These are phyloP conservation scores for Alloplasta piceator DNA, from an alignment of 2,888 invertebrate species.

Conservation along the genomic window DNA sequence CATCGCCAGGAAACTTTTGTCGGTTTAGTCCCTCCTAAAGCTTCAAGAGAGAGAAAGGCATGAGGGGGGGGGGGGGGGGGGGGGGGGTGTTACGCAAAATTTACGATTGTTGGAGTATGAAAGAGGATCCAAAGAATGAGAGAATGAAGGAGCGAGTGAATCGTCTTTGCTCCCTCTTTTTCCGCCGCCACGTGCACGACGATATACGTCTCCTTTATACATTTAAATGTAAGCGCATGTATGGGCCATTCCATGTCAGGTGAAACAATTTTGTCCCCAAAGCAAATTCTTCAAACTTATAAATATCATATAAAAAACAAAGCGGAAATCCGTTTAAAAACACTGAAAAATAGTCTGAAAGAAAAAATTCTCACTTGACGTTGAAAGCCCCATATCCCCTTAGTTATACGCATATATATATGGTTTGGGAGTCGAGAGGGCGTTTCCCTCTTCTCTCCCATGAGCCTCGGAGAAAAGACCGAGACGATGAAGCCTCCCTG, in stretches of 20 bases:
- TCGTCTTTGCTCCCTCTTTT: constrained; percentile 6
- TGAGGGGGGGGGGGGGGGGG: too few relatives aligned
- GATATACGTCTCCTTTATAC: neutral
- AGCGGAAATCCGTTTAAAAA: neutral
- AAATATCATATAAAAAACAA: neutral
- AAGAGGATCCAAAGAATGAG: constrained; percentile 50
- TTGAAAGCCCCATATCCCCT: constrained; percentile 2
- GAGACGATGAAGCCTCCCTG: constrained; percentile 30
- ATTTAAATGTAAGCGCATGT: neutral
- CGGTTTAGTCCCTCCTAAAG: constrained; percentile 16
- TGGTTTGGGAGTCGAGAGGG: constrained; percentile 43
- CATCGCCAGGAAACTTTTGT: neutral
- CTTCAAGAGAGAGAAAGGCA: constrained; percentile 42
- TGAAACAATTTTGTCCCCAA: too few relatives aligned
- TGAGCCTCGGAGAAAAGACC: constrained; percentile 31
- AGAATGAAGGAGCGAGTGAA: constrained; percentile 28
- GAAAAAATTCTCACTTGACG: too few relatives aligned
- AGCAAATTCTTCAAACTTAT: too few relatives aligned
- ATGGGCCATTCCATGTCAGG: too few relatives aligned
- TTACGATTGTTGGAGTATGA: constrained; percentile 53
- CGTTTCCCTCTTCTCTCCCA: constrained; percentile 56
- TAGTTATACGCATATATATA: constrained; percentile 6
- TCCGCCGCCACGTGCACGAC: neutral
- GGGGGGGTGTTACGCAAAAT: constrained; percentile 54
- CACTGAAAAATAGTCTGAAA: too few relatives aligned